phyloP scores from a whole-genome alignment of 2,888 invertebrate genomes.

The Acanthosepion lycidas region DNA sequence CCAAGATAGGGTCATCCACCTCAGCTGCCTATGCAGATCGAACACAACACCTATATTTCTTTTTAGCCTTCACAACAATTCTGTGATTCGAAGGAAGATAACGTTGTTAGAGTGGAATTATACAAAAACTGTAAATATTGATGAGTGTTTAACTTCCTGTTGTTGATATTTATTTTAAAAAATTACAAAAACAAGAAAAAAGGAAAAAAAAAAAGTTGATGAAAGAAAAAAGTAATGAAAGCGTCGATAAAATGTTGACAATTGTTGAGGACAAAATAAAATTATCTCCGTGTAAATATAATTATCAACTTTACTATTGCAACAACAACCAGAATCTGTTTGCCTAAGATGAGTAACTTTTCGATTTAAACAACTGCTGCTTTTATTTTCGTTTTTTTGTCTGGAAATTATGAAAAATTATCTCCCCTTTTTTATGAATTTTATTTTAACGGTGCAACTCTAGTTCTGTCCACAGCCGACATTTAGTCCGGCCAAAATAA shows the following conservation, averaged over 20 bases:
- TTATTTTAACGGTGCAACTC: conserved; percentile 9
- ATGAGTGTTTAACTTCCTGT: neutral
- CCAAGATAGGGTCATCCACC: conserved; percentile 2
- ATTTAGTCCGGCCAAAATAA: neutral
- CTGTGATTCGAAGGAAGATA: neutral
- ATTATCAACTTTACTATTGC: neutral
- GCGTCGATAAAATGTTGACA: neutral
- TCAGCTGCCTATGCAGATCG: neutral
- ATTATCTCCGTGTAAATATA: neutral
- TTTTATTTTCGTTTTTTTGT: neutral
- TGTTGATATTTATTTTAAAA: neutral
- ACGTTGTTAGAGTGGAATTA: neutral
- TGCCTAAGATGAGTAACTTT: neutral
- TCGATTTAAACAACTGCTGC: neutral
- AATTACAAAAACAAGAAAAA: neutral
- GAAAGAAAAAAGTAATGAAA: neutral
- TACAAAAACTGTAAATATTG: neutral
- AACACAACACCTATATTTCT: neutral
- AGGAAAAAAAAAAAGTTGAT: neutral
- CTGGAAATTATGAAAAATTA: neutral
- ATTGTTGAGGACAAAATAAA: neutral
- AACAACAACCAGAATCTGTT: neutral
- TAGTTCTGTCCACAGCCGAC: conserved; percentile 15
- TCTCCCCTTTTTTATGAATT: neutral
- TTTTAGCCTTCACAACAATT: neutral